These are phyloP conservation scores for Strix aluco DNA, from an alignment of 2,113 vertebrate species.

Conservation along the genomic window DNA sequence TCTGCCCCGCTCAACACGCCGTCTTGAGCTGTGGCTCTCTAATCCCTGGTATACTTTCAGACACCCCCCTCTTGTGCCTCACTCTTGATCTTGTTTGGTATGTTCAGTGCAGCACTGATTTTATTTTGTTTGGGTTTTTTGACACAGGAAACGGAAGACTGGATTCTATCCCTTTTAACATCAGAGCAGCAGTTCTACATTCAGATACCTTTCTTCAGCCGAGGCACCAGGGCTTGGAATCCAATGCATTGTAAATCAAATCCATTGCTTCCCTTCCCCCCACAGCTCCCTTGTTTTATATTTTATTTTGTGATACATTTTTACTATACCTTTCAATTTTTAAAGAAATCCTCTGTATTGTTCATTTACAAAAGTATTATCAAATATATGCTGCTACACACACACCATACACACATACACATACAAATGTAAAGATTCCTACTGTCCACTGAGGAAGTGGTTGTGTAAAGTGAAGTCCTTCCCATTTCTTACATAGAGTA, in stretches of 20 bases:
- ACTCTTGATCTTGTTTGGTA: not conserved
- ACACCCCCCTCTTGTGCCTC: not conserved
- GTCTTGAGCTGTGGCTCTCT: not conserved
- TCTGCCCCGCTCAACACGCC: not conserved
- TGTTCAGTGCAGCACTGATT: not conserved
- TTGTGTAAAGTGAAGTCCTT: constrained; percentile 48
- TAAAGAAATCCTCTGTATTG: constrained; percentile 75
- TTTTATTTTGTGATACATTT: constrained; percentile 71
- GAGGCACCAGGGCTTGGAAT: constrained; percentile 43
- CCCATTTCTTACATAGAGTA: constrained; percentile 37
- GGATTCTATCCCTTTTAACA: constrained; percentile 86
- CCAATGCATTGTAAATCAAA: constrained; percentile 65
- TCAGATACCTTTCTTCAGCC: constrained; percentile 62
- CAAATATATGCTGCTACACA: constrained; percentile 75
- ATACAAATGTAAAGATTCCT: constrained; percentile 64
- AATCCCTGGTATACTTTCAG: not conserved
- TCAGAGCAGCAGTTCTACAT: constrained; percentile 25
- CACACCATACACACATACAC: not conserved
- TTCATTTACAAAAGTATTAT: constrained; percentile 76
- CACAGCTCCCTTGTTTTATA: constrained; percentile 30
- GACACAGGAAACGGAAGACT: constrained; percentile 89
- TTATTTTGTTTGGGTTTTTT: constrained; percentile 27
- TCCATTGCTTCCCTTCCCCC: constrained; percentile 23
- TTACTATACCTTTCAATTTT: constrained; percentile 70
- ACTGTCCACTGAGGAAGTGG: constrained; percentile 19